Evolutionary conservation across 2,888 invertebrate genomes (phyloP), one percentile per base, ranked within the genome.

Genomic region (Vesta saturnalis): DNA sequence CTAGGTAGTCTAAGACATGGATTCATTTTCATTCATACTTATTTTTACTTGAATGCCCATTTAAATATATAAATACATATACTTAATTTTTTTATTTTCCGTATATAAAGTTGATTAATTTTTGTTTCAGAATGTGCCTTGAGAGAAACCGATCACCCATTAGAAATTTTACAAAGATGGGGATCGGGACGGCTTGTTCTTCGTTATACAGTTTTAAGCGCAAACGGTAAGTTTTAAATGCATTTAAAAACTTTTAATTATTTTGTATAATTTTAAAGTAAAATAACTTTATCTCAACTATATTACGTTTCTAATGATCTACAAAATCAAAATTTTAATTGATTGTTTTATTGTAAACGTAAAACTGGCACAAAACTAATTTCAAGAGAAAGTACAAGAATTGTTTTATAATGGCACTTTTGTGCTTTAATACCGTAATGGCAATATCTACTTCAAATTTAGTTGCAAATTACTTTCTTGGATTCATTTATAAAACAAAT

Each of bases 101-200:
- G n/a, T n/a, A n/a, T n/a, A n/a, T n/a, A n/a, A n/a, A n/a, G n/a
- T n/a, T n/a, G n/a, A n/a, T n/a, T n/a, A n/a, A n/a, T n/a, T n/a
- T n/a, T n/a, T n/a, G n/a, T 74, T 78, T 77, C 87, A 90, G 90
- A 89, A 77, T 88, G 88, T 76, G 87, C 88, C 43, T 79, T 90
- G 59, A 85, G 86, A 64, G 89, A 89, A 73, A 85, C 86, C 47
- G 90, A 90, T 77, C 83, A 88, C 74, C 90, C 90, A 0, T 79
- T 90, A 77, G 90, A 90, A 77, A 86, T 90, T 73, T 87, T 89
- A n/a, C 85, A 88, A 68, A 85, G 88, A 43, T 86, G 89, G 83
- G 84, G 84, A 52, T 82, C 84, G n/a, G 88, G 89, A 58, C 87
- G 89, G 76, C 86, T 90, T 72, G 86, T 89, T 16, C 85, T 90